phyloP scores from a whole-genome alignment of 2,888 invertebrate genomes.

The Conistra vaccinii region DNA sequence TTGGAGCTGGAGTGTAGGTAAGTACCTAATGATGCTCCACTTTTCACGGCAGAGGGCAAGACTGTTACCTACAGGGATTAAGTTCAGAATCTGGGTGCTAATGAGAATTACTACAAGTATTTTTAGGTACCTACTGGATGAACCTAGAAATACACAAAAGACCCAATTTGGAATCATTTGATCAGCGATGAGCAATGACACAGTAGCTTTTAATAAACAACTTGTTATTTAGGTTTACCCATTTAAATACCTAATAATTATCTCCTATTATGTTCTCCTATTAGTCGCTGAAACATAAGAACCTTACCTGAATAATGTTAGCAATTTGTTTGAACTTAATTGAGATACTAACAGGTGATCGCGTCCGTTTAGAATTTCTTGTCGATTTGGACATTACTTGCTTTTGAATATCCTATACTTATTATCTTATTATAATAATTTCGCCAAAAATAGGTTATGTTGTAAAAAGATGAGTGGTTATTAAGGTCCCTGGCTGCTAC shows the following conservation, averaged over 20 bases:
- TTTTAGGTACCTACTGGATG: too few relatives aligned
- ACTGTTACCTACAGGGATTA: neutral
- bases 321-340: slow-evolving; percentile 22
- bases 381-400: too few relatives aligned
- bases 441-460: neutral
- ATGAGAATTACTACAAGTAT: neutral
- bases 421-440: slow-evolving; percentile 28
- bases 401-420: slow-evolving; percentile 6
- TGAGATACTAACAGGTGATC: slow-evolving; percentile 5
- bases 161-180: neutral
- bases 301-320: slow-evolving; percentile 1
- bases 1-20: neutral
- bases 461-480: slow-evolving; percentile 7
- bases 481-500: neutral
- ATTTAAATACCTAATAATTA: neutral
- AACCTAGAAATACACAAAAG: neutral
- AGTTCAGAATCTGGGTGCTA: neutral
- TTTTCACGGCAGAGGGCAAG: neutral
- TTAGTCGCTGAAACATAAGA: slow-evolving; percentile 17
- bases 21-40: neutral
- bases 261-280: neutral
- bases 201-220: neutral
- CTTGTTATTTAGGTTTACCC: neutral
- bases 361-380: slow-evolving; percentile 8
- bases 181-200: neutral